Evolutionary conservation across 2,888 invertebrate genomes (phyloP), one percentile per base, ranked within the genome.

Genomic region (Drosophila siamana): DNA sequence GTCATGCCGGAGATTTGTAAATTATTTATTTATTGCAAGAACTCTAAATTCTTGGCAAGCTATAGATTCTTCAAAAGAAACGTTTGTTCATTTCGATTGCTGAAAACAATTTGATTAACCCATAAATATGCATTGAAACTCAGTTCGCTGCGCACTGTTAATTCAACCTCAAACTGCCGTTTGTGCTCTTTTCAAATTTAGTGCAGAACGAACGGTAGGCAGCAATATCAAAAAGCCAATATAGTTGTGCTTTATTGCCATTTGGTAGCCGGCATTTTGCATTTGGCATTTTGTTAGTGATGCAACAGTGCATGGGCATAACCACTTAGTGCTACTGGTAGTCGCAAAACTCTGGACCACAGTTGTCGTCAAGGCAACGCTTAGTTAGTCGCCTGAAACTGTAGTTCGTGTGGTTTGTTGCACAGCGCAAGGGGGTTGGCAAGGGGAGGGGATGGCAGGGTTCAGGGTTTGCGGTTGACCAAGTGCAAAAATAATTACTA

Each of bases 401-500:
- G 67, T 30, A 30, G 62, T 56, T 33, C 9, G 15, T 55, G 56
- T 48, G 66, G 66, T 48, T 75, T 28, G 28, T 16, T 46, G 15
- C 15, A 4, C 4, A 30, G 11, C 11, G 33, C 1, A 6, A 13
- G 13, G 19, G 13, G 40, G 5, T n/a, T n/a, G n/a, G n/a, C n/a
- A 7, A 38, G 3, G 4, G 9, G 9, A 4, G n/a, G 1, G 11
- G 41, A 11, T 8, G 11, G n/a, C n/a, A n/a, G n/a, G n/a, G n/a
- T n/a, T n/a, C n/a, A n/a, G n/a, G n/a, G 4, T 11, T n/a, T 36
- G n/a, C 24, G 50, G 30, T 22, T 15, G 19, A 55, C 59, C 67
- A 50, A 54, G 50, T 69, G 70, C 61, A 64, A 69, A 79, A 80
- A 78, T 74, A 84, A 84, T 83, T 77, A 83, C 70, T 64, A 67